These are phyloP conservation scores for Netelia inedita DNA, from an alignment of 2,888 invertebrate species.

Conservation along the genomic window DNA sequence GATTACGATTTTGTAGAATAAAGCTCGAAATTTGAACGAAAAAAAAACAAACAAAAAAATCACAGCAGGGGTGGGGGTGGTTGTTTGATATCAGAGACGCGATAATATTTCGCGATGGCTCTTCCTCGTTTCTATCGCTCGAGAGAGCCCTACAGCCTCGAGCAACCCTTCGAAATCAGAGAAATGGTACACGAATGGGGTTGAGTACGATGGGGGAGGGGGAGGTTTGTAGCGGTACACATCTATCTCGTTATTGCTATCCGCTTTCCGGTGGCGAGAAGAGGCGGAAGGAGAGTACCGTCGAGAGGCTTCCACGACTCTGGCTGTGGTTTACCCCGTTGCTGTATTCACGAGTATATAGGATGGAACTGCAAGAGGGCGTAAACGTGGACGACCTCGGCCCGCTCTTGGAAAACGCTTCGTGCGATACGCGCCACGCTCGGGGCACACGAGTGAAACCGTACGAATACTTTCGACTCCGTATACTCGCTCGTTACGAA, in stretches of 20 bases:
- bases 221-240: neutral
- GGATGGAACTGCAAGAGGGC: neutral
- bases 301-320: slow-evolving; percentile 41
- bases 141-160: slow-evolving; percentile 6
- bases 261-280: slow-evolving; percentile 13
- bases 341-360: neutral
- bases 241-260: slow-evolving; percentile 1
- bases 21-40: no score
- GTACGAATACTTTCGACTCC: slow-evolving; percentile 43
- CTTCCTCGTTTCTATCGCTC: neutral
- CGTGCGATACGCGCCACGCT: slow-evolving; percentile 39
- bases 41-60: neutral
- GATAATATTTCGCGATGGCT: neutral
- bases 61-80: no score
- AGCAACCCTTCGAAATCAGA: slow-evolving; percentile 46
- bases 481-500: slow-evolving; percentile 5
- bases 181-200: neutral
- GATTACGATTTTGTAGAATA: no score
- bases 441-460: slow-evolving; percentile 40
- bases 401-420: slow-evolving; percentile 54
- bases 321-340: slow-evolving; percentile 43
- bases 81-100: neutral
- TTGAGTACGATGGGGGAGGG: neutral
- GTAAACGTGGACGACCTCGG: slow-evolving; percentile 12
- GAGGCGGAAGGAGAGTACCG: slow-evolving; percentile 16